phyloP scores from a whole-genome alignment of 1,140 invertebrate genomes.

The Heliconius congener region DNA sequence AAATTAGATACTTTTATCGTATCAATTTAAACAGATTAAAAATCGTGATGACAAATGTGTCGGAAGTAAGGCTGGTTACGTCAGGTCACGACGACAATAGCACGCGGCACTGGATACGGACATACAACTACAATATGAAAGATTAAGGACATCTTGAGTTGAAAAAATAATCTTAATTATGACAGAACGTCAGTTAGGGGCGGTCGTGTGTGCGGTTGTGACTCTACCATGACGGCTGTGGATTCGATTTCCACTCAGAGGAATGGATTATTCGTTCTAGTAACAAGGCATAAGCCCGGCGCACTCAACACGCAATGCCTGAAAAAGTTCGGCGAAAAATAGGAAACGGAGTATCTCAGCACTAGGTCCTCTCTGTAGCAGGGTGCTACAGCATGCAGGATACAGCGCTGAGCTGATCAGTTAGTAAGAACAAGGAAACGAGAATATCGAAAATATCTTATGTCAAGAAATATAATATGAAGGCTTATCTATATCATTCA shows the following conservation, averaged over 20 bases:
- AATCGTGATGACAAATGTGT: conserved; percentile 17
- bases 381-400: too few species aligned
- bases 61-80: conserved; percentile 23
- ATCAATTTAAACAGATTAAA: not conserved
- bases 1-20: not conserved
- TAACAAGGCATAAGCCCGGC: too few species aligned
- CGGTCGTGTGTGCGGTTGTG: too few species aligned
- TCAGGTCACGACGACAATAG: conserved; percentile 28
- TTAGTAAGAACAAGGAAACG: not conserved
- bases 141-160: conserved; percentile 21
- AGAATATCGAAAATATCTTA: not conserved
- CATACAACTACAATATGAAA: conserved; percentile 10
- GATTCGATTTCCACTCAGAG: too few species aligned
- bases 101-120: conserved; percentile 21
- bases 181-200: too few species aligned
- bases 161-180: conserved; percentile 9
- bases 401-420: too few species aligned
- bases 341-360: too few species aligned
- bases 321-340: too few species aligned
- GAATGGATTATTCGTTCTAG: too few species aligned
- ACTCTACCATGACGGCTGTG: too few species aligned
- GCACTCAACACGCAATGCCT: too few species aligned
- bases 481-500: not conserved
- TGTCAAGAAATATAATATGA: not conserved
- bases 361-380: too few species aligned